Percentiles rank a stretch among this genome's conserved stretches.
Conservation (phyloP, 2,888 invertebrate genomes). For the Athrips mouffetella region DNA sequence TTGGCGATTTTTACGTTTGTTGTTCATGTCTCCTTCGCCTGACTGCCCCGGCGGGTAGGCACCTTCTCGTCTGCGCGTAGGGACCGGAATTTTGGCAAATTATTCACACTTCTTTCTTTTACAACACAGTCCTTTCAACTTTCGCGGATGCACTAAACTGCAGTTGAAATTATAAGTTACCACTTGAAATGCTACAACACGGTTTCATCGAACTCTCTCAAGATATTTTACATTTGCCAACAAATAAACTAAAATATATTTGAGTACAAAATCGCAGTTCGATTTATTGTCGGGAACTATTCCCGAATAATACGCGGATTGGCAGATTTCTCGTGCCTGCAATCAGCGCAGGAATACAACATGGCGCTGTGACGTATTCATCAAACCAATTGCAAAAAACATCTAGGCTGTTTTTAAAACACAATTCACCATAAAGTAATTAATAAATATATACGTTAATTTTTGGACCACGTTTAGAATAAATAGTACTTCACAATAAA, state of each 20-base stretch:
- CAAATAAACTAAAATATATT: slow-evolving; percentile 75
- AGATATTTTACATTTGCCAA: slow-evolving; percentile 73
- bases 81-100: slow-evolving; percentile 90
- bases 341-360: slow-evolving; percentile 79
- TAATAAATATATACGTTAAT: slow-evolving; percentile 51
- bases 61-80: slow-evolving; percentile 88
- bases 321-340: slow-evolving; percentile 79
- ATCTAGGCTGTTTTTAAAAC: slow-evolving; percentile 40
- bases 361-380: slow-evolving; percentile 78
- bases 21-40: slow-evolving; percentile 84
- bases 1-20: slow-evolving; percentile 90
- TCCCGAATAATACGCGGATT: slow-evolving; percentile 78
- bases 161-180: slow-evolving; percentile 74
- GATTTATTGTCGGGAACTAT: slow-evolving; percentile 73
- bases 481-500: slow-evolving; percentile 47
- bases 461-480: slow-evolving; percentile 47
- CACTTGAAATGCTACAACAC: slow-evolving; percentile 72
- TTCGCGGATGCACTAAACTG: slow-evolving; percentile 79
- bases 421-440: slow-evolving; percentile 39
- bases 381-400: slow-evolving; percentile 69
- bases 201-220: slow-evolving; percentile 72
- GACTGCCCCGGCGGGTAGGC: slow-evolving; percentile 85
- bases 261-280: slow-evolving; percentile 76
- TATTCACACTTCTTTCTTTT: slow-evolving; percentile 73
- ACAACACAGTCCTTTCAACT: slow-evolving; percentile 79